A percentile compares a stretch with the other conserved stretches of the same genome.
Evolutionary conservation across 30 jellyfish, hydroid and myxozoan genomes (phyloP).

Genomic region (Aurelia aurita complex sp. Pacific): DNA sequence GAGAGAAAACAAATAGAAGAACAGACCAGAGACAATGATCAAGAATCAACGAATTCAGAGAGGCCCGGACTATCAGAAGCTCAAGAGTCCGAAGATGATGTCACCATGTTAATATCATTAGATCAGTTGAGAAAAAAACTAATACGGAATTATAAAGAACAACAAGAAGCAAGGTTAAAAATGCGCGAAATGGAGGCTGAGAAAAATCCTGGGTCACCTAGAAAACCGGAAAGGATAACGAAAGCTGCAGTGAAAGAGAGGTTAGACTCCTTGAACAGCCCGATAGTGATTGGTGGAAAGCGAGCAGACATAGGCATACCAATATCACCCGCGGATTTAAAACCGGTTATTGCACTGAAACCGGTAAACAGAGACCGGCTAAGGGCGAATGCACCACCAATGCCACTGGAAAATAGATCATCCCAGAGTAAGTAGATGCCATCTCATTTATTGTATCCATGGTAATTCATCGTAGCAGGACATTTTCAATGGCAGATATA

Average conservation of each 20-base stretch:
- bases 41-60: background rate
- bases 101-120: slow-evolving; percentile 33
- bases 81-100: slow-evolving; percentile 31
- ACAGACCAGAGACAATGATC: background rate
- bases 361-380: slow-evolving; percentile 47
- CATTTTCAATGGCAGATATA: no score
- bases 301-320: slow-evolving; percentile 25
- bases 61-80: slow-evolving; percentile 14
- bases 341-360: slow-evolving; percentile 43
- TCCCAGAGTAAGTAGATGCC: background rate
- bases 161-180: slow-evolving; percentile 49
- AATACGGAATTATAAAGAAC: slow-evolving; percentile 32
- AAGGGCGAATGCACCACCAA: background rate
- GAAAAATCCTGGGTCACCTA: slow-evolving; percentile 24
- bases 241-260: slow-evolving; percentile 45
- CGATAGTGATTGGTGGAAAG: background rate
- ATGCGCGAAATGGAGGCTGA: slow-evolving; percentile 53
- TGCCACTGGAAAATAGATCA: background rate
- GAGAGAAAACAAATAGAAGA: slow-evolving; percentile 9
- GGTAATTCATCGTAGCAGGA: no score
- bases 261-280: slow-evolving; percentile 16
- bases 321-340: slow-evolving; percentile 54
- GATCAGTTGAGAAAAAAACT: slow-evolving; percentile 52
- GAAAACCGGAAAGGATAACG: slow-evolving; percentile 41
- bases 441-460: background rate